Conservation (phyloP, 1,140 invertebrate genomes). For the Colletes gigas region DNA sequence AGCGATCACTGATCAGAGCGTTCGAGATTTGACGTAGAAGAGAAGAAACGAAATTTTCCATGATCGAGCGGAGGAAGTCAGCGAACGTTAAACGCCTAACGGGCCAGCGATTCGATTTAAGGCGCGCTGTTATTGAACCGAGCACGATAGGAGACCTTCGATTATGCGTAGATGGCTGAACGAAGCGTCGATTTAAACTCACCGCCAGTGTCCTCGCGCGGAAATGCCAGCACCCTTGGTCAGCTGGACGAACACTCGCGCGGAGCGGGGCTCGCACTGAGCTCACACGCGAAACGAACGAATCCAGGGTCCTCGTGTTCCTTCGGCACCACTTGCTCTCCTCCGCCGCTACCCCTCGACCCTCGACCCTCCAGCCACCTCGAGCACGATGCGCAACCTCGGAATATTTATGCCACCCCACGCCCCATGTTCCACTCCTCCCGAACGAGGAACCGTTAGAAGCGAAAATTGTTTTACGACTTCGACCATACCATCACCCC, state of each 20-base stretch:
- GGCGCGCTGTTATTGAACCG: not conserved
- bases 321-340: slow-evolving; percentile 66
- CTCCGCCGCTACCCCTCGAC: slow-evolving; percentile 37
- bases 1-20: no score
- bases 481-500: not conserved
- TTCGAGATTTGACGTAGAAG: no score
- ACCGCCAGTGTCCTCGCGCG: slow-evolving; percentile 13
- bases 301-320: slow-evolving; percentile 55
- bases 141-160: no score
- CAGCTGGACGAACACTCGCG: slow-evolving; percentile 43
- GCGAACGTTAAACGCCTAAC: no score
- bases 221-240: not conserved
- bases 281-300: slow-evolving; percentile 42
- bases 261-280: slow-evolving; percentile 56
- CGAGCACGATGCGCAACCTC: slow-evolving; percentile 70
- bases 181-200: slow-evolving; percentile 17
- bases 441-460: not conserved
- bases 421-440: slow-evolving; percentile 21
- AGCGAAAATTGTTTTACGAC: slow-evolving; percentile 35
- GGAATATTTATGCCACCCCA: slow-evolving; percentile 70
- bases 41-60: no score
- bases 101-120: no score
- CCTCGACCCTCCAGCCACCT: slow-evolving; percentile 33
- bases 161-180: no score
- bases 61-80: no score